These are phyloP conservation scores for Macrotis lagotis DNA, from an alignment of 2,113 vertebrate species.

Conservation along the genomic window DNA sequence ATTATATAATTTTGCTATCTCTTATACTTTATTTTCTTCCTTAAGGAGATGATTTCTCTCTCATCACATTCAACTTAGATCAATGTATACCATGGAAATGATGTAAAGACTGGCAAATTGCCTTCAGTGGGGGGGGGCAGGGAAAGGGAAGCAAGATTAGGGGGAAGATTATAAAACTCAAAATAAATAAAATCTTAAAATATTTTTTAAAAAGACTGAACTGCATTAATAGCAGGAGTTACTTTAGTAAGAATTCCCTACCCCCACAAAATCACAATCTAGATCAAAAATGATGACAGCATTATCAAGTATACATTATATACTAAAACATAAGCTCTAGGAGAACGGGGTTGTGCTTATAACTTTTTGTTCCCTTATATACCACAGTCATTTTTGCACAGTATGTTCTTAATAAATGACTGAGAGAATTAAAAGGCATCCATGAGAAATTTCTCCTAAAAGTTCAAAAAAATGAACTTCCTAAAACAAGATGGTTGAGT, in stretches of 20 bases:
- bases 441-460: background rate
- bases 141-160: too few species aligned
- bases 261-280: background rate
- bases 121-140: too few species aligned
- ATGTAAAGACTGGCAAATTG: too few species aligned
- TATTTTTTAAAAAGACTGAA: too few species aligned
- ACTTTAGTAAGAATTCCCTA: background rate
- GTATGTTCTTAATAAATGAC: background rate
- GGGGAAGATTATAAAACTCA: too few species aligned
- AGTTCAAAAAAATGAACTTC: background rate
- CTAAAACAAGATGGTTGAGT: too few species aligned
- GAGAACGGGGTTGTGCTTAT: background rate
- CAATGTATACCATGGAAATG: too few species aligned
- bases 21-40: too few species aligned
- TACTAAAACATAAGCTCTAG: background rate
- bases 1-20: too few species aligned
- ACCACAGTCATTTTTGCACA: background rate
- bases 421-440: background rate
- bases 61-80: too few species aligned
- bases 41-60: too few species aligned
- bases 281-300: background rate
- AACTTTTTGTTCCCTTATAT: background rate
- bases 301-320: background rate
- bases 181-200: too few species aligned
- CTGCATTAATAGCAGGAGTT: background rate